These are phyloP conservation scores for Drosophila sechellia DNA, from an alignment of 1,140 invertebrate genomes.

Conservation along the genomic window DNA sequence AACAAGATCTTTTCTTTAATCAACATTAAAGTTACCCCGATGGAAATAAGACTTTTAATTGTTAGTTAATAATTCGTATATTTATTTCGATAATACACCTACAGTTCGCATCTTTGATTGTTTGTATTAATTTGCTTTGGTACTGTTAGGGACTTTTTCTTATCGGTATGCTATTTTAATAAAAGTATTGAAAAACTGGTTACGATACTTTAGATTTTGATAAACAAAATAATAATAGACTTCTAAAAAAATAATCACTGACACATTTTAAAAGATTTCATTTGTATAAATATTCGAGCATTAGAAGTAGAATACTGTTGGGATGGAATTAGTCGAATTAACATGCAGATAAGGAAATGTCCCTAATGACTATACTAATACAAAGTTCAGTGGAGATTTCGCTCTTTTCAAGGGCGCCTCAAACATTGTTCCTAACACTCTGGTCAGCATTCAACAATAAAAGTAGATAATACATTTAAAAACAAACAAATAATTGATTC, in stretches of 20 bases:
- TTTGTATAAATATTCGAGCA: neutral
- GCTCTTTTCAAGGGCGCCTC: slow-evolving; percentile 56
- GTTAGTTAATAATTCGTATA: slow-evolving; percentile 61
- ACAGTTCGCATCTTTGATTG: slow-evolving; percentile 68
- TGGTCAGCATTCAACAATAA: slow-evolving; percentile 18
- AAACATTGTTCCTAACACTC: slow-evolving; percentile 36
- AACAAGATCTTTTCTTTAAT: too few relatives aligned
- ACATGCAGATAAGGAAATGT: slow-evolving; percentile 3
- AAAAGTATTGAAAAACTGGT: neutral
- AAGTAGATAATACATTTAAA: slow-evolving; percentile 31
- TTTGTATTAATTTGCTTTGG: slow-evolving; percentile 47
- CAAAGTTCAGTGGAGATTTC: slow-evolving; percentile 24
- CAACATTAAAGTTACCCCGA: neutral
- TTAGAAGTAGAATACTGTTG: neutral
- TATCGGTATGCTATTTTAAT: neutral
- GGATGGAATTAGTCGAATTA: too few relatives aligned
- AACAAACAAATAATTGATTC: slow-evolving; percentile 46
- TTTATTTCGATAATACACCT: slow-evolving; percentile 78
- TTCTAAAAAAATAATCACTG: too few relatives aligned
- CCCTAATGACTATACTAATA: slow-evolving; percentile 33
- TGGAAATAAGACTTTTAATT: neutral
- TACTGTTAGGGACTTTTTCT: slow-evolving; percentile 34
- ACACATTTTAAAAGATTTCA: too few relatives aligned
- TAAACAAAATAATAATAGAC: too few relatives aligned
- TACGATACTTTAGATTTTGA: too few relatives aligned